phyloP scores from a whole-genome alignment of 2,888 invertebrate genomes.

The Penaeus monodon region DNA sequence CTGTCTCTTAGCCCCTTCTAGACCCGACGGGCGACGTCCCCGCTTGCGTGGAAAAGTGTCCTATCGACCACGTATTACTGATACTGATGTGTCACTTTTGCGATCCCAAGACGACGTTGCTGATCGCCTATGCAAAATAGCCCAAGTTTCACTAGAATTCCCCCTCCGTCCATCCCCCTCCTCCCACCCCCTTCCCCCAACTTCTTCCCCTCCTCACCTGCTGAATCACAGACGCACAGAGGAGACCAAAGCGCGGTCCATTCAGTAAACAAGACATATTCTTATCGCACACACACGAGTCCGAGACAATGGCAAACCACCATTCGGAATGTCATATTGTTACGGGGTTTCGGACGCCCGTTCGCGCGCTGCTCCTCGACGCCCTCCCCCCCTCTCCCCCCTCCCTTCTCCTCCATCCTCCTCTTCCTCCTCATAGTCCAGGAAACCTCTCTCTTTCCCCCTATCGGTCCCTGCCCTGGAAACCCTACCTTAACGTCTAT shows the following conservation, averaged over 20 bases:
- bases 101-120: too few species aligned
- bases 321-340: too few species aligned
- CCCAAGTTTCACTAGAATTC: constrained; percentile 1
- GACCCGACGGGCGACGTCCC: neutral
- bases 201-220: neutral
- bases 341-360: too few species aligned
- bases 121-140: neutral
- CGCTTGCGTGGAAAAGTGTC: neutral
- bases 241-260: too few species aligned
- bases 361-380: neutral
- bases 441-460: neutral
- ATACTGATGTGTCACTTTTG: neutral
- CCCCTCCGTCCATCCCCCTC: neutral
- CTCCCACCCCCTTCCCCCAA: neutral
- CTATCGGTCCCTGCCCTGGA: neutral
- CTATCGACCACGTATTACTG: neutral
- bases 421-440: neutral
- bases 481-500: neutral
- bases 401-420: neutral
- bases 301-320: too few species aligned
- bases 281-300: too few species aligned
- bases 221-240: neutral
- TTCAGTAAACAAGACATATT: too few species aligned
- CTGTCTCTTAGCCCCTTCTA: neutral
- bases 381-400: neutral